phyloP scores from a whole-genome alignment of 2,113 vertebrate species.

The Formicarius rufipectus region DNA sequence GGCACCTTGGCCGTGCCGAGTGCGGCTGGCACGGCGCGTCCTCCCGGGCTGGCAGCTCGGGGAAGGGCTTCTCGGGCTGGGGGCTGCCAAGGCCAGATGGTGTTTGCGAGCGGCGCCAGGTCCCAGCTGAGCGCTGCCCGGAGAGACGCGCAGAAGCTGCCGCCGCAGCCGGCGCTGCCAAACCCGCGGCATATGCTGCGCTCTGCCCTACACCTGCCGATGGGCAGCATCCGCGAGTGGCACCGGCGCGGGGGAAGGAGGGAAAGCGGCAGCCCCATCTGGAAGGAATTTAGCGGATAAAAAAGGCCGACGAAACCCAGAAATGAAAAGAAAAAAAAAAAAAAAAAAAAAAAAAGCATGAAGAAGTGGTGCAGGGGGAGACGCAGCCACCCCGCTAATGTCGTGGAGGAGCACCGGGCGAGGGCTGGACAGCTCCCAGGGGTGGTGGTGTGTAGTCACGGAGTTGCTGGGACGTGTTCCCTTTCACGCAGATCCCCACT shows the following conservation, averaged over 20 bases:
- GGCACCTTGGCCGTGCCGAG: background rate
- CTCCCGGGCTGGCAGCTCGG: background rate
- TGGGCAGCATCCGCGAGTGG: constrained; percentile 73
- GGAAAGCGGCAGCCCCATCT: constrained; percentile 76
- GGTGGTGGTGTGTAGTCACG: accelerated
- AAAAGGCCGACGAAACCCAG: background rate
- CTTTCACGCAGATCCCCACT: background rate
- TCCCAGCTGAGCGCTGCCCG: constrained; percentile 83
- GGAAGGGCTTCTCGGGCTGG: constrained; percentile 32
- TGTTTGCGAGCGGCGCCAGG: constrained; percentile 79
- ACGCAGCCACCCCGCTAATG: accelerated
- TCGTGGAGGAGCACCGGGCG: accelerated
- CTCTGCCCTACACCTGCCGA: constrained; percentile 83
- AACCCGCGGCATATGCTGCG: constrained; percentile 83
- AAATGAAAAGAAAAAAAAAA: background rate
- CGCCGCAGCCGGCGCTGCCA: constrained; percentile 74
- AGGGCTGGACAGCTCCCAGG: background rate
- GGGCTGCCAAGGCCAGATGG: constrained; percentile 86
- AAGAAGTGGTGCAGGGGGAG: background rate
- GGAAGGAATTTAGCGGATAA: constrained; percentile 62
- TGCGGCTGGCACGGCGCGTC: background rate
- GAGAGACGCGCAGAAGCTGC: constrained; percentile 76
- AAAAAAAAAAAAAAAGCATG: accelerated
- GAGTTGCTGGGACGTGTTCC: accelerated
- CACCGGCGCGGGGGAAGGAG: constrained; percentile 49